Evolutionary conservation across 2,888 invertebrate genomes (phyloP).

Genomic region (Cactoblastis cactorum): DNA sequence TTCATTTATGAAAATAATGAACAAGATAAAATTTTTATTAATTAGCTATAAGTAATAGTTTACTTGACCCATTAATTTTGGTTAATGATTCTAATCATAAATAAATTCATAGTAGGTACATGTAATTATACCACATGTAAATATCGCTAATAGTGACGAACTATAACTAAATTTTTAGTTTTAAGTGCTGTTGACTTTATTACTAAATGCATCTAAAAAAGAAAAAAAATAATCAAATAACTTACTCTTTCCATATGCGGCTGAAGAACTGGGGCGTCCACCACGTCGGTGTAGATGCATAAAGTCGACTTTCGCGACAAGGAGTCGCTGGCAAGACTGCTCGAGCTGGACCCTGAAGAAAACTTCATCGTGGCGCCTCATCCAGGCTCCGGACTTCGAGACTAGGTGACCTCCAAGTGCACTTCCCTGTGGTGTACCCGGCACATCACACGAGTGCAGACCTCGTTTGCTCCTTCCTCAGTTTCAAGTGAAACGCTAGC

Average conservation of each 20-base stretch:
- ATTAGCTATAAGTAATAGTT: no score
- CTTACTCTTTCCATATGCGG: conserved; percentile 77
- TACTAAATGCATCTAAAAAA: not conserved
- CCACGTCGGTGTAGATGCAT: conserved; percentile 80
- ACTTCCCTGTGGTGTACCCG: conserved; percentile 61
- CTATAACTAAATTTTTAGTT: no score
- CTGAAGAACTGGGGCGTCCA: conserved; percentile 62
- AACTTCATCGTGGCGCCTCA: conserved; percentile 76
- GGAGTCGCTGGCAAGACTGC: conserved; percentile 83
- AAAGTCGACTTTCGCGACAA: conserved; percentile 82
- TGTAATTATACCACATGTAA: no score
- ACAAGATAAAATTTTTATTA: no score
- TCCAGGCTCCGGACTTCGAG: conserved; percentile 30
- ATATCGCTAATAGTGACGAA: no score
- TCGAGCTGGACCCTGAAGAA: conserved; percentile 81
- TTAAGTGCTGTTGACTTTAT: not conserved
- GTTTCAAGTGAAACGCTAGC: conserved; percentile 34
- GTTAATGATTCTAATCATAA: no score
- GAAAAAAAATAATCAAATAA: conserved; percentile 14
- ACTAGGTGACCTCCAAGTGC: conserved; percentile 69
- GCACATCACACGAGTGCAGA: conserved; percentile 67
- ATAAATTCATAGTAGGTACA: no score
- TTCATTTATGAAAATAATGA: no score
- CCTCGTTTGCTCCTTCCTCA: conserved; percentile 28
- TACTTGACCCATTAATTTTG: no score